Percentiles rank a stretch among this genome's conserved stretches.
Evolutionary conservation across 1,140 invertebrate genomes (phyloP).

Genomic region (Lamellibrachia luymesi): DNA sequence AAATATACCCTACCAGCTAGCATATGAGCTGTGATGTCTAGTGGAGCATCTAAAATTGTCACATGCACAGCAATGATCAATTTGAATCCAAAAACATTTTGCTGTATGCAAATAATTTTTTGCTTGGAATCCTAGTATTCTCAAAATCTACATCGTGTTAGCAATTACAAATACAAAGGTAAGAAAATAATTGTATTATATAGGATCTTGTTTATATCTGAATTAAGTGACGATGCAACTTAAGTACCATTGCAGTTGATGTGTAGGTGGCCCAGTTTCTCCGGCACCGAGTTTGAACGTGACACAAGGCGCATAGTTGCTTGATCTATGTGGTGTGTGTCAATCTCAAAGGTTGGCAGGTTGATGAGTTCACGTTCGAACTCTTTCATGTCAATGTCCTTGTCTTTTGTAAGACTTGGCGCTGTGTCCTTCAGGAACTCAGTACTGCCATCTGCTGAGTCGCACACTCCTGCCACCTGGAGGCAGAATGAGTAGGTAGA

Average conservation of each 20-base stretch:
- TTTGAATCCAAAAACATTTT: conserved; percentile 15
- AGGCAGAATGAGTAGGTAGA: neutral
- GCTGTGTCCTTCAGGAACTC: neutral
- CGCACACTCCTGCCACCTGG: neutral
- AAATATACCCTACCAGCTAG: too few species aligned
- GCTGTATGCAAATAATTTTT: conserved; percentile 25
- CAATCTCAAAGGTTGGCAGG: conserved; percentile 55
- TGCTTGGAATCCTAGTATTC: neutral
- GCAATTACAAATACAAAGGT: neutral
- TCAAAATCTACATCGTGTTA: neutral
- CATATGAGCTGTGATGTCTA: too few species aligned
- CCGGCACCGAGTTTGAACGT: conserved; percentile 52
- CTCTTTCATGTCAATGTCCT: conserved; percentile 28
- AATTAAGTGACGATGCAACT: too few species aligned
- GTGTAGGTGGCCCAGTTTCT: conserved; percentile 24
- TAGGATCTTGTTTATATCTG: neutral
- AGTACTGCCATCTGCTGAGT: neutral
- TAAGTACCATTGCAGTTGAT: neutral
- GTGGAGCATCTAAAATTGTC: too few species aligned
- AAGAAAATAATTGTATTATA: neutral
- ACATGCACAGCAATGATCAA: too few species aligned
- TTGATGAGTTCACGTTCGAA: conserved; percentile 55
- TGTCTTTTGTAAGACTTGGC: neutral
- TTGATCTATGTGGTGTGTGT: conserved; percentile 42
- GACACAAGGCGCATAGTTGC: conserved; percentile 47